Evolutionary conservation across 1,140 invertebrate species (phyloP), one percentile per base, ranked within the genome.

Genomic region (Pantala flavescens): DNA sequence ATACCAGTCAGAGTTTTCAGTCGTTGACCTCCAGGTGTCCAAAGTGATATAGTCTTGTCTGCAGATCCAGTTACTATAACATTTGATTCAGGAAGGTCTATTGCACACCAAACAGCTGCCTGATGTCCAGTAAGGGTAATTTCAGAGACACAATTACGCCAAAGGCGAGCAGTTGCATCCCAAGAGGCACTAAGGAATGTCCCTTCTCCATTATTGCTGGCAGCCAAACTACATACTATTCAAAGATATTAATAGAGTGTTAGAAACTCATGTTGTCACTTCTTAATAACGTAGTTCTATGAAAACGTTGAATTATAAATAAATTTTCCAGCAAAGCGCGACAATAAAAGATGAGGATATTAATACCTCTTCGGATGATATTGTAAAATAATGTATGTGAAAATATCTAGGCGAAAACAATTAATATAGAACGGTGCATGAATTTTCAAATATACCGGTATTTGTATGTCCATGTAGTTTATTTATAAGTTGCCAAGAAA

Each of bases 81-180:
- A 1, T 84, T 82, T 78, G 87, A 83, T 24, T 82, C 80, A 16
- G 70, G 85, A 1, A 91, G 79, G 74, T 89, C 88, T 24, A 90
- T 85, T 0, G 93, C 90, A 70, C 90, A 88, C 97, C 97, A 99
- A 16, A 98, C 93, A 24, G 96, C 93, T 24, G 91, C 92, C 77
- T 87, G 84, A 80, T 98, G 96, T 9, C 92, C 95, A 77, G 84
- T 84, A 0, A 94, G 84, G 0, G 88, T 88, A 43, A 89, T 78
- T 24, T 74, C 72, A 23, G 71, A 42, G 0, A 73, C 23, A 23
- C 19, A 12, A 70, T 28, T 21, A 71, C 86, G 84, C 95, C 95
- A 97, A 23, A 96, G 83, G 79, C 90, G 88, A 0, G 91, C 93
- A 16, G 92, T 93, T 77, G 87, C 87, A 81, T 98, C 96, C 96